Evolutionary conservation across 2,113 vertebrate species (phyloP).

Genomic region (Oryzias melastigma): DNA sequence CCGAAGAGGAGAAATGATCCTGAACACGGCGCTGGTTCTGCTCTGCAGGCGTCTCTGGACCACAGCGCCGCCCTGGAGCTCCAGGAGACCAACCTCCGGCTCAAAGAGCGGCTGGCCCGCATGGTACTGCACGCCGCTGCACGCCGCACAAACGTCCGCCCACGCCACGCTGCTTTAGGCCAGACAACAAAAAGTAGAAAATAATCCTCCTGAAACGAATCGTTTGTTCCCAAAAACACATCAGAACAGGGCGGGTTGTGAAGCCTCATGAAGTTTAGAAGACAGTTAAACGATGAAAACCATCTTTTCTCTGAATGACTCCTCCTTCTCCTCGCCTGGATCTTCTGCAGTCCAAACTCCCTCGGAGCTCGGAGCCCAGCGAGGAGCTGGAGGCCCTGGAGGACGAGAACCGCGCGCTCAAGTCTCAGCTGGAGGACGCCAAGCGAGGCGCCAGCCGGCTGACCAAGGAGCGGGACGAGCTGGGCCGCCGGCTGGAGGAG

Average conservation of each 20-base stretch:
- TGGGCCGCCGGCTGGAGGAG: slow-evolving; percentile 81
- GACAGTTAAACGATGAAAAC: too few relatives aligned
- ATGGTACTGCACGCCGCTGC: slow-evolving; percentile 64
- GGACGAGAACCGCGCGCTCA: slow-evolving; percentile 80
- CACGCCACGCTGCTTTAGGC: slow-evolving; percentile 45
- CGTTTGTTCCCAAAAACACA: too few relatives aligned
- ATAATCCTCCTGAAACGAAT: too few relatives aligned
- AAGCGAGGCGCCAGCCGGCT: slow-evolving; percentile 66
- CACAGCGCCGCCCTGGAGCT: slow-evolving; percentile 43
- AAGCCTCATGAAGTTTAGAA: too few relatives aligned
- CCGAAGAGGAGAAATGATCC: too few relatives aligned
- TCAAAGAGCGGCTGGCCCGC: slow-evolving; percentile 66
- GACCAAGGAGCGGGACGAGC: slow-evolving; percentile 82
- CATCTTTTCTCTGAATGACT: background rate
- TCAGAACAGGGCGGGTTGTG: too few relatives aligned
- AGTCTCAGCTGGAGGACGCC: slow-evolving; percentile 84
- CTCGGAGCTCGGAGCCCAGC: slow-evolving; percentile 33
- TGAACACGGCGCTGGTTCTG: too few relatives aligned
- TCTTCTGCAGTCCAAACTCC: slow-evolving; percentile 50
- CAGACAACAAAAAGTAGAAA: slow-evolving; percentile 17
- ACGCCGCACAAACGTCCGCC: slow-evolving; percentile 35
- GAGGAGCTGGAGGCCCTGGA: slow-evolving; percentile 79
- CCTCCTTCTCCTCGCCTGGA: too few relatives aligned
- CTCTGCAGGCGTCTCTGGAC: slow-evolving; percentile 45
- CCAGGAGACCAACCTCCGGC: slow-evolving; percentile 61